Evolutionary conservation across 1,140 invertebrate species (phyloP).

Genomic region (Wiebesia pumilae): DNA sequence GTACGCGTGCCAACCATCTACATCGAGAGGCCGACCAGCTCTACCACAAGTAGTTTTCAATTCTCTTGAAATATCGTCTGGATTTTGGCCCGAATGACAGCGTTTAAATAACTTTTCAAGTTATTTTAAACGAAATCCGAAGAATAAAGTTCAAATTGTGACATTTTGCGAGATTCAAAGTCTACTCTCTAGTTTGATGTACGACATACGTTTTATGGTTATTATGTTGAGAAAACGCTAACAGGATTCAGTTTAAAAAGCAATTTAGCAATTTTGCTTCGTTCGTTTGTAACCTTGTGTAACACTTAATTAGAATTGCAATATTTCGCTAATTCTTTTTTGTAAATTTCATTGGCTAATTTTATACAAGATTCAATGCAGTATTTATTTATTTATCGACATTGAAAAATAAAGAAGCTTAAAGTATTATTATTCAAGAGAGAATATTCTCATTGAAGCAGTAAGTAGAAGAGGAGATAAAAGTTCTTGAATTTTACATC

Average conservation of each 20-base stretch:
- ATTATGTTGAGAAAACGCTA: background rate
- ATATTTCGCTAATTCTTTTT: background rate
- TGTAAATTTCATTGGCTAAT: background rate
- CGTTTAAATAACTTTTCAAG: background rate
- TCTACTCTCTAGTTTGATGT: background rate
- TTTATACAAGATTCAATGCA: background rate
- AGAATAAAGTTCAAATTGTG: background rate
- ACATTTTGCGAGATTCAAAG: background rate
- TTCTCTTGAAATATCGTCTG: background rate
- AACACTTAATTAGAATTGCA: background rate
- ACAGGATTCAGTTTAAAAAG: too few species aligned
- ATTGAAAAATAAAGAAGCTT: background rate
- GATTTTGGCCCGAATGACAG: background rate
- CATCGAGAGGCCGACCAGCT: conserved; percentile 64
- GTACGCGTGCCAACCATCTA: conserved; percentile 57
- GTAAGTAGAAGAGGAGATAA: background rate
- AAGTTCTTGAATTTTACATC: conserved; percentile 19
- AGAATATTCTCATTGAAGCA: background rate
- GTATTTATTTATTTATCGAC: background rate
- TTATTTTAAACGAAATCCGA: background rate
- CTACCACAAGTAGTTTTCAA: conserved; percentile 55
- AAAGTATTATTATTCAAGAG: background rate
- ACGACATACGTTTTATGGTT: background rate
- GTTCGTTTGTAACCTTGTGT: background rate
- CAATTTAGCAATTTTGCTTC: too few species aligned